phyloP scores from a whole-genome alignment of 2,797 vertebrate species.

The Sebastes vulpes region DNA sequence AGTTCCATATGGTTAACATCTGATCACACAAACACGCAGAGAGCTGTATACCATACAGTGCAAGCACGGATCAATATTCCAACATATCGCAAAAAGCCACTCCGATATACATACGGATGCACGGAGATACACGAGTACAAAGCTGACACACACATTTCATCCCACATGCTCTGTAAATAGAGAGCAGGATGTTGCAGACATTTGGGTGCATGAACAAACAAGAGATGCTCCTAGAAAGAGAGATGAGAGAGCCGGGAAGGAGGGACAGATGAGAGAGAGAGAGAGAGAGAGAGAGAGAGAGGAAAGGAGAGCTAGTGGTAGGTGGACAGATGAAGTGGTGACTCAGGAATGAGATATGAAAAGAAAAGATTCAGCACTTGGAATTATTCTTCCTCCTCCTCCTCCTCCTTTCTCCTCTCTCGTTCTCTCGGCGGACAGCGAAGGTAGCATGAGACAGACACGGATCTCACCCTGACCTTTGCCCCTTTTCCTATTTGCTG shows the following conservation, averaged over 20 bases:
- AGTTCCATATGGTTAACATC: neutral
- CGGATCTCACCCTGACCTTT: slow-evolving; percentile 52
- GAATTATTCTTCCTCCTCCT: slow-evolving; percentile 58
- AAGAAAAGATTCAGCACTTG: slow-evolving; percentile 74
- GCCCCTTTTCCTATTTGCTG: slow-evolving; percentile 17
- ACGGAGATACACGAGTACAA: slow-evolving; percentile 58
- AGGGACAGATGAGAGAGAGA: slow-evolving; percentile 2
- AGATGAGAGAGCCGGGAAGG: neutral
- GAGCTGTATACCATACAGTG: neutral
- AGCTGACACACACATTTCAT: slow-evolving; percentile 70
- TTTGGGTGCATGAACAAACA: slow-evolving; percentile 79
- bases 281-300: slow-evolving; percentile 8
- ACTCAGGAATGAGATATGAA: slow-evolving; percentile 77
- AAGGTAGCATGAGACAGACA: slow-evolving; percentile 27
- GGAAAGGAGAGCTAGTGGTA: slow-evolving; percentile 57
- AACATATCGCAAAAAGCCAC: slow-evolving; percentile 22
- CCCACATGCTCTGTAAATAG: slow-evolving; percentile 84
- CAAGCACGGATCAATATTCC: slow-evolving; percentile 18
- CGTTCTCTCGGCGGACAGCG: slow-evolving; percentile 21
- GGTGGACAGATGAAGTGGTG: slow-evolving; percentile 81
- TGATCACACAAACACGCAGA: slow-evolving; percentile 2
- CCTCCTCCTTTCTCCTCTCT: slow-evolving; percentile 38
- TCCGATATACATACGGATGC: slow-evolving; percentile 24
- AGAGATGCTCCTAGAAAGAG: slow-evolving; percentile 69
- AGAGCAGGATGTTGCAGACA: slow-evolving; percentile 81